These are phyloP conservation scores for Lypha dubia DNA, from an alignment of 2,888 invertebrate species.

Conservation along the genomic window DNA sequence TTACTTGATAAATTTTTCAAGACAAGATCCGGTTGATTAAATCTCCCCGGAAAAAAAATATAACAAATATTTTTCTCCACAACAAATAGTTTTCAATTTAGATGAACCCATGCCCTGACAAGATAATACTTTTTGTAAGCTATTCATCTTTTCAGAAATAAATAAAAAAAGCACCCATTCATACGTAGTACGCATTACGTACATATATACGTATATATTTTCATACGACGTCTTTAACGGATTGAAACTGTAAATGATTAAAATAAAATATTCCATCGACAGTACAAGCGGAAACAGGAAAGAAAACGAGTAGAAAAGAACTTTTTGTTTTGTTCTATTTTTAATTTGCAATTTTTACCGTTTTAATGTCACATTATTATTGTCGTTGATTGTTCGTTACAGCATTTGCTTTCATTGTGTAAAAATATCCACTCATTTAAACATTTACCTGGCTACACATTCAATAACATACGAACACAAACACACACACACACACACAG, in stretches of 20 bases:
- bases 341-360: constrained; percentile 47
- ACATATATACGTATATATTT: not conserved
- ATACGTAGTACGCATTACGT: too few species aligned
- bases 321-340: constrained; percentile 25
- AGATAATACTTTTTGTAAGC: constrained; percentile 4
- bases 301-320: constrained; percentile 7
- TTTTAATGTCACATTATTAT: constrained; percentile 6
- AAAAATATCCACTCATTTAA: constrained; percentile 14
- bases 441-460: constrained; percentile 13
- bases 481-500: constrained; percentile 43
- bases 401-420: constrained; percentile 36
- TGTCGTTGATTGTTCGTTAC: constrained; percentile 9
- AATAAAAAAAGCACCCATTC: not conserved
- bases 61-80: not conserved
- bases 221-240: not conserved
- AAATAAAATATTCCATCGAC: constrained; percentile 22
- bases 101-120: not conserved
- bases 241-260: constrained; percentile 7
- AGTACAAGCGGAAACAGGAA: constrained; percentile 3
- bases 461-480: constrained; percentile 40
- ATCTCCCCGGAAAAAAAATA: too few species aligned
- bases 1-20: too few species aligned
- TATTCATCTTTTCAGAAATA: too few species aligned
- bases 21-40: too few species aligned
- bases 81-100: not conserved